phyloP scores from a whole-genome alignment of 1,140 invertebrate genomes.

The Neuroterus valhalla region DNA sequence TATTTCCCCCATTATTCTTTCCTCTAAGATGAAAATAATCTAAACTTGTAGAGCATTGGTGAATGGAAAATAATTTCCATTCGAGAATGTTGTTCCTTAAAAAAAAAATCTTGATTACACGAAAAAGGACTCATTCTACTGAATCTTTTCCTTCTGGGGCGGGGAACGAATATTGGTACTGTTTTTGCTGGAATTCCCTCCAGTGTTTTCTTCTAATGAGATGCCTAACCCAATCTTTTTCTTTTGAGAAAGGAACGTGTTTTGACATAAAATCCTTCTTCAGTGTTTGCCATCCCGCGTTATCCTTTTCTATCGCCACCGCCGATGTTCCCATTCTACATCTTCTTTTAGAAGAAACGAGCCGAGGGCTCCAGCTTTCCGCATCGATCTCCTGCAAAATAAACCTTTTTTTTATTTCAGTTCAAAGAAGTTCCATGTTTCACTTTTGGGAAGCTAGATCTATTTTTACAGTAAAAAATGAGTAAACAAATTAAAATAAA shows the following conservation, averaged over 20 bases:
- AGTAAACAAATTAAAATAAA: too few relatives aligned
- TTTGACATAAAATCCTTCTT: constrained; percentile 12
- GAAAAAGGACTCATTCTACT: too few relatives aligned
- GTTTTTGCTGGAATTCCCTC: background rate
- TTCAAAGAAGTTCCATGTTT: background rate
- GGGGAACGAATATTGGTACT: background rate
- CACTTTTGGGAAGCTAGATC: background rate
- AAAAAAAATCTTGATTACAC: background rate
- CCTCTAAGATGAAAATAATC: too few relatives aligned
- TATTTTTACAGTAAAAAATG: too few relatives aligned
- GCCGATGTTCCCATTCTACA: constrained; percentile 24
- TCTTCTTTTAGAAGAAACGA: constrained; percentile 24
- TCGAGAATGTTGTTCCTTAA: too few relatives aligned
- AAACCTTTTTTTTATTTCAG: constrained; percentile 6
- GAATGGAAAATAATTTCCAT: too few relatives aligned
- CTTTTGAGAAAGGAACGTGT: constrained; percentile 7
- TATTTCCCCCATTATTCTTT: too few relatives aligned
- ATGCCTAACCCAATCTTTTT: constrained; percentile 25
- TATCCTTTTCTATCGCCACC: constrained; percentile 25
- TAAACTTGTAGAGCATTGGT: too few relatives aligned
- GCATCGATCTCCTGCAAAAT: constrained; percentile 13
- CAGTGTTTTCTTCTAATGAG: constrained; percentile 10
- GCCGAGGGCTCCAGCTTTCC: background rate
- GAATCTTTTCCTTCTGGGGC: too few relatives aligned
- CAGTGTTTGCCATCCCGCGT: constrained; percentile 20